These are phyloP conservation scores for Amia ocellicauda DNA, from an alignment of 2,113 vertebrate genomes.

Conservation along the genomic window DNA sequence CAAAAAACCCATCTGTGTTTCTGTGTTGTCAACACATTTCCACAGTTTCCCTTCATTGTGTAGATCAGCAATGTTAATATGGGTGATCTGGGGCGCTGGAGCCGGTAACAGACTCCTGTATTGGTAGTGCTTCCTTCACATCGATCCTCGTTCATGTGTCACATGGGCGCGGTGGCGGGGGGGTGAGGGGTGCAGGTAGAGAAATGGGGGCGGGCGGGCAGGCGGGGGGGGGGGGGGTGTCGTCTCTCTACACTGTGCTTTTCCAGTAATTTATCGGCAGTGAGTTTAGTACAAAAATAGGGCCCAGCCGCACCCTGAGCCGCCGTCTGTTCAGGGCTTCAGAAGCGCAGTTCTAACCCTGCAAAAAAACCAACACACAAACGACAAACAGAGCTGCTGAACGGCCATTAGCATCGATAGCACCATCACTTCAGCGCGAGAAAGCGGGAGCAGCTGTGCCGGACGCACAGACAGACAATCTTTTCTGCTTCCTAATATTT, in stretches of 20 bases:
- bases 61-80: too few species aligned
- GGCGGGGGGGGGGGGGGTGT: neutral
- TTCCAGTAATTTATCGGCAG: slow-evolving; percentile 1
- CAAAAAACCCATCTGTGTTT: slow-evolving; percentile 15
- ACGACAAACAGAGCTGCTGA: slow-evolving; percentile 26
- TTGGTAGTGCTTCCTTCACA: too few species aligned
- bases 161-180: neutral
- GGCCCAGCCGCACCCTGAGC: neutral
- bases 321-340: too few species aligned
- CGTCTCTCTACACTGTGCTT: neutral
- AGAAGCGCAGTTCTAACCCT: neutral
- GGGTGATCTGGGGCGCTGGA: too few species aligned
- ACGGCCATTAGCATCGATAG: neutral
- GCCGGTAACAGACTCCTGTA: too few species aligned
- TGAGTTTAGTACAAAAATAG: slow-evolving; percentile 2
- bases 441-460: neutral
- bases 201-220: slow-evolving; percentile 4
- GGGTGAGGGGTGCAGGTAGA: neutral
- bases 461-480: neutral
- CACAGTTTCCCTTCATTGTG: too few species aligned
- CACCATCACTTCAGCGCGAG: neutral
- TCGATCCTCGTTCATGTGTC: too few species aligned
- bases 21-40: slow-evolving; percentile 16
- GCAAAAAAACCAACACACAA: slow-evolving; percentile 17
- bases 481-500: neutral